phyloP scores from a whole-genome alignment of 2,113 vertebrate species.

The Lates calcarifer region DNA sequence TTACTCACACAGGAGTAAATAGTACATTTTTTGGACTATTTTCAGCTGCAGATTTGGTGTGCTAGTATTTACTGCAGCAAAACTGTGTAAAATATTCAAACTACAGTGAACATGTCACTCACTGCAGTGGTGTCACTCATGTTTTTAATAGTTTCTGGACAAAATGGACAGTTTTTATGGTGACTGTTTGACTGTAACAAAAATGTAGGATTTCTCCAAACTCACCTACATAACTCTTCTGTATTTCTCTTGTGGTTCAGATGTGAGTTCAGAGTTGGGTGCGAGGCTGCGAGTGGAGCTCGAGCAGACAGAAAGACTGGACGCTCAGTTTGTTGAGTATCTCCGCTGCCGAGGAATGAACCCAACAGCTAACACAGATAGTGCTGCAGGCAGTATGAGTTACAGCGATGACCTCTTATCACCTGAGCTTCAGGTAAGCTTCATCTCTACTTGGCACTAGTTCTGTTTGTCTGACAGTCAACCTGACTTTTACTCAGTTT shows the following conservation, averaged over 20 bases:
- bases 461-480: neutral
- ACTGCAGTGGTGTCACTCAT: too few relatives aligned
- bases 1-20: too few relatives aligned
- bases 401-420: slow-evolving; percentile 85
- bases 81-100: too few relatives aligned
- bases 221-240: neutral
- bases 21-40: too few relatives aligned
- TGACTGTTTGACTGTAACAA: neutral
- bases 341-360: slow-evolving; percentile 81
- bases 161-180: neutral
- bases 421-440: slow-evolving; percentile 89
- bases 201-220: neutral
- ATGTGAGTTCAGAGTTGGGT: slow-evolving; percentile 83
- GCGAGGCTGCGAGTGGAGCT: slow-evolving; percentile 81
- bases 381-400: slow-evolving; percentile 81
- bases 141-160: neutral
- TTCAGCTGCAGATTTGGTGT: too few relatives aligned
- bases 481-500: neutral
- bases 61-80: too few relatives aligned
- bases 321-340: slow-evolving; percentile 81
- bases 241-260: slow-evolving; percentile 69
- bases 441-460: neutral
- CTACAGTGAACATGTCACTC: neutral
- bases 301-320: slow-evolving; percentile 78
- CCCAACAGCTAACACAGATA: slow-evolving; percentile 76